phyloP scores from a whole-genome alignment of 2,797 vertebrate species.

The Platalea minor region DNA sequence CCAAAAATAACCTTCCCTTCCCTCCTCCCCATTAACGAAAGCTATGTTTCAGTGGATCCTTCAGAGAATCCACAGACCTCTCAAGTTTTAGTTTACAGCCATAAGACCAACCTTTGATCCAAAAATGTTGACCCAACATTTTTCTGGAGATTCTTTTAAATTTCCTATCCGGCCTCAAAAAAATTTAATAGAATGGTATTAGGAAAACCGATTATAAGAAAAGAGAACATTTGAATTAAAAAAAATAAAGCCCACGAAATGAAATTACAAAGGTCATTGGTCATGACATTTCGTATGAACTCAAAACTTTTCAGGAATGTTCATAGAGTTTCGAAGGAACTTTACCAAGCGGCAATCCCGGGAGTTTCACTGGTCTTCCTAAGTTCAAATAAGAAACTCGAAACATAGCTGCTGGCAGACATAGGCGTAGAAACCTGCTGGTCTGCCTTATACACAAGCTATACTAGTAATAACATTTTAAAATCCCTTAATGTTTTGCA shows the following conservation, averaged over 20 bases:
- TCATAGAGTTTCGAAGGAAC: not conserved
- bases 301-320: not conserved
- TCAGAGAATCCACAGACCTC: not conserved
- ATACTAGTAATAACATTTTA: not conserved
- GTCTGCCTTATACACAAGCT: not conserved
- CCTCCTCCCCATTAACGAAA: not conserved
- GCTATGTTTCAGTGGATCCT: not conserved
- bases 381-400: not conserved
- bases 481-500: not conserved
- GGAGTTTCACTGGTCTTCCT: not conserved
- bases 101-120: not conserved
- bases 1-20: not conserved
- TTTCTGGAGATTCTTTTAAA: not conserved
- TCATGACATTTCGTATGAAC: not conserved
- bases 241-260: not conserved
- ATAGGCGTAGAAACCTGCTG: not conserved
- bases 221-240: not conserved
- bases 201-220: not conserved
- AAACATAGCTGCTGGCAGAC: not conserved
- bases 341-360: not conserved
- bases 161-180: not conserved
- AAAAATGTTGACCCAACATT: not conserved
- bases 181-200: not conserved
- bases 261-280: not conserved
- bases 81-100: not conserved